phyloP scores from a whole-genome alignment of 2,113 vertebrate genomes.

The Poicephalus gulielmi region DNA sequence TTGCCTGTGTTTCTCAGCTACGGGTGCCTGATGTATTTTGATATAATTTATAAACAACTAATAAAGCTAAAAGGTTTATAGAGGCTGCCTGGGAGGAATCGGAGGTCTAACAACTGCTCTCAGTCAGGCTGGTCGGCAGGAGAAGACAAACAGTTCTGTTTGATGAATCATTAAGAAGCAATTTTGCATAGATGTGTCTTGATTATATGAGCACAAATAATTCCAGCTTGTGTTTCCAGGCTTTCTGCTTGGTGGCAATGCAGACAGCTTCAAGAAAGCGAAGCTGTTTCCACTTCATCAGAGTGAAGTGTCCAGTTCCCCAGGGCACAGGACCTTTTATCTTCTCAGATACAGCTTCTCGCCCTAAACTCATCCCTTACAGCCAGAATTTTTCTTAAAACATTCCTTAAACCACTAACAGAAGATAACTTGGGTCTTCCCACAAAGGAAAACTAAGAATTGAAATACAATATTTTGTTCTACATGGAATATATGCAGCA shows the following conservation, averaged over 20 bases:
- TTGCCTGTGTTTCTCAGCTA: background rate
- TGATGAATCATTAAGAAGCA: slow-evolving; percentile 46
- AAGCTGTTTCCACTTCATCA: background rate
- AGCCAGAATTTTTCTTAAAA: background rate
- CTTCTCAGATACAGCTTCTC: background rate
- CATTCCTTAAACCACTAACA: background rate
- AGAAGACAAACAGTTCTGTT: slow-evolving; percentile 2
- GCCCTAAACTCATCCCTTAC: background rate
- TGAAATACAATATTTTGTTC: background rate
- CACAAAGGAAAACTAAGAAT: background rate
- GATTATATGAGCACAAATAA: slow-evolving; percentile 7
- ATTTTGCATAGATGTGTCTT: slow-evolving; percentile 21
- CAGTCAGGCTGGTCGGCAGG: background rate
- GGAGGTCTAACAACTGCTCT: slow-evolving; percentile 19
- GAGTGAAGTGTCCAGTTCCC: background rate
- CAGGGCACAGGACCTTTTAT: background rate
- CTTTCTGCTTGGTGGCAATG: background rate
- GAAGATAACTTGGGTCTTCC: background rate
- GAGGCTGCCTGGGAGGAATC: slow-evolving; percentile 20
- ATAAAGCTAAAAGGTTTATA: slow-evolving; percentile 38
- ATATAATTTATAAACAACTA: slow-evolving; percentile 52
- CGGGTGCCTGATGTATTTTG: slow-evolving; percentile 2
- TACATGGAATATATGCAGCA: background rate
- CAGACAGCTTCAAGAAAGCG: background rate
- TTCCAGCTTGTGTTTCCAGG: background rate